phyloP scores from a whole-genome alignment of 1,140 invertebrate genomes.

The Panagrolaimus sp. region DNA sequence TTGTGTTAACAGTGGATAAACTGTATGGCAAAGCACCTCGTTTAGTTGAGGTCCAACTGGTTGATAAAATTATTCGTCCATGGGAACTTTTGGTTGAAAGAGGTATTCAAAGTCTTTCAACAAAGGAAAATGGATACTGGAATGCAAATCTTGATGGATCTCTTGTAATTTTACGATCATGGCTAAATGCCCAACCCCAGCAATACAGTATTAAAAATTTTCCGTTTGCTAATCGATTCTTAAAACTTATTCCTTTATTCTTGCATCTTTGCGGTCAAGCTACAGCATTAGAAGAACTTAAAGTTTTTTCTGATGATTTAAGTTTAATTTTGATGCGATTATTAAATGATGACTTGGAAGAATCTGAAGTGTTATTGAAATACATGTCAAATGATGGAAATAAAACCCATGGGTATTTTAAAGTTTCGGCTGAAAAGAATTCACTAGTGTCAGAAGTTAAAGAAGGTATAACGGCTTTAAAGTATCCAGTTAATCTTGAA shows the following conservation, averaged over 20 bases:
- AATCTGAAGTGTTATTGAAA: not conserved
- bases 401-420: not conserved
- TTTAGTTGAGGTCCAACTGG: not conserved
- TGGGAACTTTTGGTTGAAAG: constrained; percentile 2
- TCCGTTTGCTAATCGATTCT: not conserved
- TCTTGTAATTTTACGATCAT: not conserved
- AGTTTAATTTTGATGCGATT: not conserved
- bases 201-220: not conserved
- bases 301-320: not conserved
- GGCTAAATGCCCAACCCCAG: not conserved
- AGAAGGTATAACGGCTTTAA: not conserved
- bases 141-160: not conserved
- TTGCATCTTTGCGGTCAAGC: constrained; percentile 3
- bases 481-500: not conserved
- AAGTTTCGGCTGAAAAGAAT: not conserved
- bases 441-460: not conserved
- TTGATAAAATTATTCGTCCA: not conserved
- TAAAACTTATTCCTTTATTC: constrained; percentile 1
- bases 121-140: not conserved
- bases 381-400: not conserved
- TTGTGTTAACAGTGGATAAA: not conserved
- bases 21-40: not conserved
- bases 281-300: not conserved
- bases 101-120: not conserved
- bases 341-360: not conserved